Conservation (phyloP, 2,113 vertebrate genomes). For the Cisticola juncidis region DNA sequence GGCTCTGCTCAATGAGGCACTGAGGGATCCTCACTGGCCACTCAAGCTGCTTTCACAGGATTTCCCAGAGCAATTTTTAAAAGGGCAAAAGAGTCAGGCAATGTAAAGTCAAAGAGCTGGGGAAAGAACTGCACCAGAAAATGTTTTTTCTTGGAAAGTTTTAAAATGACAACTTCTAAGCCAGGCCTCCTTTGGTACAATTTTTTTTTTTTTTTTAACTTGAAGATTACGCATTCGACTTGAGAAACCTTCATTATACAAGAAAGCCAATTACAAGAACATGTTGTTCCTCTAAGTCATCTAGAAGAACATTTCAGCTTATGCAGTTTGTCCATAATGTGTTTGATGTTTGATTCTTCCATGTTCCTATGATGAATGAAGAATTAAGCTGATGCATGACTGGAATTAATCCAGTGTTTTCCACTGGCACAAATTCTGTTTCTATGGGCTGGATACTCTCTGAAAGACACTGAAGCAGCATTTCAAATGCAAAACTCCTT, state of each 20-base stretch:
- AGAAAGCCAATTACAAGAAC: conserved; percentile 1
- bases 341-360: not conserved
- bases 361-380: not conserved
- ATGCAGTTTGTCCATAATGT: not conserved
- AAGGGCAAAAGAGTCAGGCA: not conserved
- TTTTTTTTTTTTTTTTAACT: not conserved
- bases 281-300: not conserved
- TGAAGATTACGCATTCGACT: not conserved
- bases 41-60: not conserved
- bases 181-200: not conserved
- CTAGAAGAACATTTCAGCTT: conserved; percentile 1
- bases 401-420: conserved; percentile 15
- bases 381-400: not conserved
- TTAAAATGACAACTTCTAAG: not conserved
- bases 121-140: not conserved
- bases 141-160: not conserved
- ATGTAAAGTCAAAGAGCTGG: not conserved
- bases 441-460: not conserved
- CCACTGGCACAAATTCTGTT: conserved; percentile 11
- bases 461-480: not conserved
- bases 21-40: not conserved
- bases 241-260: not conserved
- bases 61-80: not conserved
- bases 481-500: not conserved
- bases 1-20: not conserved